These are phyloP conservation scores for Odontamblyopus rebecca DNA, from an alignment of 2,797 vertebrate species.

Conservation along the genomic window DNA sequence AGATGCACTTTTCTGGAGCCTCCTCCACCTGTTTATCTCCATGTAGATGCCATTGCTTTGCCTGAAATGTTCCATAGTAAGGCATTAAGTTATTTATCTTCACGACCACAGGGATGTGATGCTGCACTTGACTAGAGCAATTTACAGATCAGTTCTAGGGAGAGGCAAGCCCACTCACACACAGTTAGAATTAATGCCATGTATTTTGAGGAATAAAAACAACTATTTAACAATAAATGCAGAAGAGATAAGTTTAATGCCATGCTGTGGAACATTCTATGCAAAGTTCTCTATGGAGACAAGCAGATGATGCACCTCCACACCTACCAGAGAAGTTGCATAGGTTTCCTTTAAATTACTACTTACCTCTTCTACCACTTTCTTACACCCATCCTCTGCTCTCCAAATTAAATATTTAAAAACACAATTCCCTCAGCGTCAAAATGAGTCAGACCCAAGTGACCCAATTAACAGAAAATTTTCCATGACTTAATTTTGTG, in stretches of 20 bases:
- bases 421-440: constrained; percentile 60
- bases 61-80: background rate
- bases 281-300: background rate
- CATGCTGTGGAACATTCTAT: background rate
- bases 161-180: background rate
- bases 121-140: background rate
- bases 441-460: constrained; percentile 73
- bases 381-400: constrained; percentile 28
- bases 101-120: no score
- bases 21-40: background rate
- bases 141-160: background rate
- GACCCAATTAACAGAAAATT: constrained; percentile 75
- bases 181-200: background rate
- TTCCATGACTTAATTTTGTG: constrained; percentile 72
- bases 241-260: background rate
- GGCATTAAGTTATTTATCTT: no score
- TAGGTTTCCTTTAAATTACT: background rate
- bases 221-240: background rate
- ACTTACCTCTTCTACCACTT: background rate
- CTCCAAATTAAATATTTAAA: constrained; percentile 16
- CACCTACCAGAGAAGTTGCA: background rate
- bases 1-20: background rate
- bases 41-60: background rate
- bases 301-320: background rate
- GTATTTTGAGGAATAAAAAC: background rate